phyloP scores from a whole-genome alignment of 2,888 invertebrate genomes.

The Tortricodes alternella region DNA sequence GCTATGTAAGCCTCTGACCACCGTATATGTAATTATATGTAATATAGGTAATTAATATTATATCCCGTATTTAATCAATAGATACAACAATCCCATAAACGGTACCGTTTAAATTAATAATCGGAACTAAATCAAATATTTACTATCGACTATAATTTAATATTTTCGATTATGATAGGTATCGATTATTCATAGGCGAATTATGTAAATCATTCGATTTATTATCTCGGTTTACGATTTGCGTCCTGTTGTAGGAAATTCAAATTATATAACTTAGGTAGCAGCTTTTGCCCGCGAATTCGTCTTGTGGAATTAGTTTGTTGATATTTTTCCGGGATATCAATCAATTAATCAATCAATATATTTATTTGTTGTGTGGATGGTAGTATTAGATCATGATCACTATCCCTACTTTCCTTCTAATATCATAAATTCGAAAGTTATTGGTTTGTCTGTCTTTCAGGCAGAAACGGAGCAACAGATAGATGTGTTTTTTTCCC shows the following conservation, averaged over 20 bases:
- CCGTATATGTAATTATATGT: not conserved
- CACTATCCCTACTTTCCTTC: no score
- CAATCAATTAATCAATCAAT: not conserved
- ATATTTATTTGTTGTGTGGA: no score
- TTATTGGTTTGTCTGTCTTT: no score
- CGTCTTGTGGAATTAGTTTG: no score
- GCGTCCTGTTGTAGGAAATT: not conserved
- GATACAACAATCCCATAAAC: conserved; percentile 10
- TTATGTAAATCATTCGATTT: conserved; percentile 23
- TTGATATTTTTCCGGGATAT: no score
- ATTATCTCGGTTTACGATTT: not conserved
- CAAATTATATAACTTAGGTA: not conserved
- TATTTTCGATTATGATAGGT: conserved; percentile 27
- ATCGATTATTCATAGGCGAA: conserved; percentile 27
- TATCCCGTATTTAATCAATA: not conserved
- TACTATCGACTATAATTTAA: conserved; percentile 24
- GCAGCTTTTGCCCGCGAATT: no score
- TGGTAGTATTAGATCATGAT: no score
- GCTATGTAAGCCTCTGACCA: no score
- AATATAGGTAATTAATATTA: no score
- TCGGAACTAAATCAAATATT: conserved; percentile 28
- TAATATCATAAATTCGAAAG: no score
- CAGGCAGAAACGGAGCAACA: no score
- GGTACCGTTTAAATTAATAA: conserved; percentile 27
- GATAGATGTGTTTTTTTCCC: no score